Evolutionary conservation across 2,888 invertebrate genomes (phyloP).

Genomic region (Tyria jacobaeae): DNA sequence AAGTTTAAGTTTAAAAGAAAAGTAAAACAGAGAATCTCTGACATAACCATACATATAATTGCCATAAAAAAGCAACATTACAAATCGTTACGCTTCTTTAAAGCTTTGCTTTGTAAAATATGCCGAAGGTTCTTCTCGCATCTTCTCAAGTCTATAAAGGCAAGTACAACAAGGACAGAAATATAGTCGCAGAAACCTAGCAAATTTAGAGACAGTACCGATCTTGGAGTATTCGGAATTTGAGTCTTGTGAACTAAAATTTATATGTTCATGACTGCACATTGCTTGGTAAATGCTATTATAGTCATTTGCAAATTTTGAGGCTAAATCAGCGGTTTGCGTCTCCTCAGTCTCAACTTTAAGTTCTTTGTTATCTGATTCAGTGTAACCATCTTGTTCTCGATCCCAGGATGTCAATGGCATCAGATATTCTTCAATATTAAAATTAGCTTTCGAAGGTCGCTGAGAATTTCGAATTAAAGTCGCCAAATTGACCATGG

Average conservation of each 20-base stretch:
- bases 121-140: constrained; percentile 57
- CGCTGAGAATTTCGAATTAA: constrained; percentile 77
- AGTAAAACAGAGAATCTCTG: not conserved
- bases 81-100: constrained; percentile 5
- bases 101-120: constrained; percentile 36
- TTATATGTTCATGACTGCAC: constrained; percentile 48
- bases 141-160: constrained; percentile 75
- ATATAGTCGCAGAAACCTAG: constrained; percentile 75
- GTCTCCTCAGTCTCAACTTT: constrained; percentile 39
- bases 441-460: constrained; percentile 71
- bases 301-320: constrained; percentile 23
- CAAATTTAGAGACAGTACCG: constrained; percentile 70
- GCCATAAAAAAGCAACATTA: not conserved
- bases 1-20: not conserved
- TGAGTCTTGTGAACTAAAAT: constrained; percentile 54
- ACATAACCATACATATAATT: constrained; percentile 11
- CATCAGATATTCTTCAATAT: constrained; percentile 81
- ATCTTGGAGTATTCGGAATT: constrained; percentile 54
- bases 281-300: constrained; percentile 38
- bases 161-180: constrained; percentile 82
- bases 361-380: constrained; percentile 41
- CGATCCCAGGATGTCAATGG: constrained; percentile 87
- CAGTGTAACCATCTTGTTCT: constrained; percentile 49
- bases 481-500: constrained; percentile 87
- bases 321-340: constrained; percentile 17